These are phyloP conservation scores for Tonatia bakeri DNA, from an alignment of 2,113 vertebrate genomes.

Conservation along the genomic window DNA sequence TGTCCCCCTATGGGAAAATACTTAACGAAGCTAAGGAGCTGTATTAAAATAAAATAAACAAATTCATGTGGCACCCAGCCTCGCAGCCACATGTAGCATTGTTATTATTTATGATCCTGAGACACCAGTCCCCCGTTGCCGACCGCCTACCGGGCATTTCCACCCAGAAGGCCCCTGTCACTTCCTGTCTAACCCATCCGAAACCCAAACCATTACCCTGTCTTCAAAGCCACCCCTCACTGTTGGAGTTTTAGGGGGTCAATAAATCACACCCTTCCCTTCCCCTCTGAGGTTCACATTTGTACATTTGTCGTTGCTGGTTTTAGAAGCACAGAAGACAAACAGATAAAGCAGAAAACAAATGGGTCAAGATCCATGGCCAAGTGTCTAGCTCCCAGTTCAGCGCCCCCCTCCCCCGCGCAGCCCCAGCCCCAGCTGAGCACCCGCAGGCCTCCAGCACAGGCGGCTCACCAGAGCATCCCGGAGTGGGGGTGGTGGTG, in stretches of 20 bases:
- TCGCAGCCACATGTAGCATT: slow-evolving; percentile 11
- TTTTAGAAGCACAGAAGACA: slow-evolving; percentile 27
- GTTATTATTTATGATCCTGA: slow-evolving; percentile 37
- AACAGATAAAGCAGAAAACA: slow-evolving; percentile 11
- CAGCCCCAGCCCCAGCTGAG: not conserved
- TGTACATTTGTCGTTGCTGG: not conserved
- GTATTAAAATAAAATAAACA: slow-evolving; percentile 71
- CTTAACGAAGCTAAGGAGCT: slow-evolving; percentile 52
- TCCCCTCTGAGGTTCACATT: not conserved
- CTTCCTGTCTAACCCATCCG: slow-evolving; percentile 13
- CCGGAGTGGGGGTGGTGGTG: not conserved
- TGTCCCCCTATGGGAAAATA: slow-evolving; percentile 52
- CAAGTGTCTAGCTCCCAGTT: not conserved
- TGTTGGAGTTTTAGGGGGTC: not conserved
- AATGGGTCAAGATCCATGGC: not conserved
- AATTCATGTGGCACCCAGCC: slow-evolving; percentile 57
- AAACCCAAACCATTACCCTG: not conserved
- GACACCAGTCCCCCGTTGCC: slow-evolving; percentile 16
- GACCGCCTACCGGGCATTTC: slow-evolving; percentile 50
- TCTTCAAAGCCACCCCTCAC: not conserved
- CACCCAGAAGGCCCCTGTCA: not conserved
- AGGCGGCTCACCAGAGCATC: not conserved
- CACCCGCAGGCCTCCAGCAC: not conserved
- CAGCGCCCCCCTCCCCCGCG: not conserved
- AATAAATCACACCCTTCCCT: not conserved